Conservation (phyloP, 2,113 vertebrate genomes). For the Lathamus discolor region DNA sequence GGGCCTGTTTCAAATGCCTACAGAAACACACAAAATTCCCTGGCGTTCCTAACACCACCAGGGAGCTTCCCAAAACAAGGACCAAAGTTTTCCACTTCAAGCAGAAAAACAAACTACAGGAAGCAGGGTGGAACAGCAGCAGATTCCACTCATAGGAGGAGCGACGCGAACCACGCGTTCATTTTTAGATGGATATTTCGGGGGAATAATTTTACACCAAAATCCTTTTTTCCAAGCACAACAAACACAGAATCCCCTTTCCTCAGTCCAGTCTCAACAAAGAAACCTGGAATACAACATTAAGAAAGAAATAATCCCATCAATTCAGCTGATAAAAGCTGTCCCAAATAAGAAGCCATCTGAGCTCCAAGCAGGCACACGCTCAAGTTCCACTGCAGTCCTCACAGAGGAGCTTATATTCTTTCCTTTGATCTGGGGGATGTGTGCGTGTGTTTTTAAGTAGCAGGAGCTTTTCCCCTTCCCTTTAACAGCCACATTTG, state of each 20-base stretch:
- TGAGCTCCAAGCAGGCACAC: not conserved
- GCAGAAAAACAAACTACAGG: conserved; percentile 55
- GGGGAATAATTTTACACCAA: not conserved
- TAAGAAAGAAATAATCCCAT: not conserved
- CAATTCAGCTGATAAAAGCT: not conserved
- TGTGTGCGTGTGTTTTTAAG: not conserved
- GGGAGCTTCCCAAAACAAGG: conserved; percentile 28
- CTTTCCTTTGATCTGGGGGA: not conserved
- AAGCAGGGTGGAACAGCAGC: conserved; percentile 37
- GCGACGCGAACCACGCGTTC: not conserved
- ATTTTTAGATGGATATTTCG: not conserved
- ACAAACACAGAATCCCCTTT: not conserved
- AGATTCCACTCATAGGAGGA: conserved; percentile 32
- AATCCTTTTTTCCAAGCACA: not conserved
- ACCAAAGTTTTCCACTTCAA: conserved; percentile 35
- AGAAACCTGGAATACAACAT: not conserved
- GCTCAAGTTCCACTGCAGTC: not conserved
- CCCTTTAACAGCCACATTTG: not conserved
- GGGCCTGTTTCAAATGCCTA: not conserved
- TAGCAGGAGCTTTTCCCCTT: not conserved
- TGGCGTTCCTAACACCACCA: not conserved
- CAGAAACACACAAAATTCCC: not conserved
- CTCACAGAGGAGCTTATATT: not conserved
- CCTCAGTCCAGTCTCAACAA: not conserved
- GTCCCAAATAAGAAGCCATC: not conserved